Evolutionary conservation across 1,140 invertebrate species (phyloP), one percentile per base, ranked within the genome.

Genomic region (Tribolium castaneum): DNA sequence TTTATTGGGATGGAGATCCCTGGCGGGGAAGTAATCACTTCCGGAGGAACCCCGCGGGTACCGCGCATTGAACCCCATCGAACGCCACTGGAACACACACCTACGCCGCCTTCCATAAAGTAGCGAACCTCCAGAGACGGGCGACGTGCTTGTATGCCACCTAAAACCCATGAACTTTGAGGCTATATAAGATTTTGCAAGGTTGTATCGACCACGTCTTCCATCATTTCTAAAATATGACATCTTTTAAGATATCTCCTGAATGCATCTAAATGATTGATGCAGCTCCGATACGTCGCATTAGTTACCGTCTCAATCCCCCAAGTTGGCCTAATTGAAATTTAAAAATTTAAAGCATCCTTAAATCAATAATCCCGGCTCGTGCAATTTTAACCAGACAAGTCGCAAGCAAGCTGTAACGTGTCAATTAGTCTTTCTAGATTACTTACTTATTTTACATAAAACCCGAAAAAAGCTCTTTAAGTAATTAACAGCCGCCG

Each of bases 131-230:
- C 59, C n/a, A 35, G 59, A 66, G 59, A 66, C 59, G 10, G 4
- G n/a, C 9, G 30, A 66, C 59, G 59, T 66, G 59, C 59, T 39
- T 66, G 59, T 14, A 45, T 66, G n/a, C 30, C 14, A 35, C 4
- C 59, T 66, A 35, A 35, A 66, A 66, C 59, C 30, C 30, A 35
- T 66, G 59, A 66, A 66, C 59, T 66, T 66, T 66, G 59, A 35
- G 59, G 1, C 3, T 19, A 52, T 19, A 19, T 19, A 52, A 16
- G 16, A 52, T 52, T 52, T 14, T 14, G 6, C 51, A 19, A 12
- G 5, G n/a, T 16, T 16, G 16, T 52, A 16, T 52, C 51, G 16
- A 52, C 39, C 39, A 45, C 5, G 39, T 45, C 39, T 45, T 45
- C 39, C 39, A 45, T 45, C 39, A 45, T 45, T 9, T 45, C 5